phyloP scores from a whole-genome alignment of 2,888 invertebrate species.

The Spilarctia lutea region DNA sequence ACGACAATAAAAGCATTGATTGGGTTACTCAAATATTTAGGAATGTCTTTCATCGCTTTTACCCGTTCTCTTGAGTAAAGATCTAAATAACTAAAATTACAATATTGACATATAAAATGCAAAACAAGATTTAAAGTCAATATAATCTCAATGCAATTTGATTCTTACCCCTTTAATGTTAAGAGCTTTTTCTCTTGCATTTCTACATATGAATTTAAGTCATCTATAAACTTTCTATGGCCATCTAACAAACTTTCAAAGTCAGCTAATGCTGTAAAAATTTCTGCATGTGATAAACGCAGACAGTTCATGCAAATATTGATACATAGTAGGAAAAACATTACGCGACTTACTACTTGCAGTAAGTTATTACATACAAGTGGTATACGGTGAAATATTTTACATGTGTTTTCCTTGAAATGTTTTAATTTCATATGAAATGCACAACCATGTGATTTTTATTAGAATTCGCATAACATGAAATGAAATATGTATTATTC shows the following conservation, averaged over 20 bases:
- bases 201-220: background rate
- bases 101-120: background rate
- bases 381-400: background rate
- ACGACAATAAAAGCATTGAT: background rate
- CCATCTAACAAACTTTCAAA: background rate
- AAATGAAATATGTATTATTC: background rate
- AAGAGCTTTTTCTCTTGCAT: slow-evolving; percentile 12
- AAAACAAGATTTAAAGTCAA: background rate
- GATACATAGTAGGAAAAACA: background rate
- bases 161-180: slow-evolving; percentile 7
- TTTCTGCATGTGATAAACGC: background rate
- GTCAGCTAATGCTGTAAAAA: slow-evolving; percentile 6
- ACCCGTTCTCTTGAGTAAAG: slow-evolving; percentile 2
- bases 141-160: background rate
- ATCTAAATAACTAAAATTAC: slow-evolving; percentile 5
- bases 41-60: background rate
- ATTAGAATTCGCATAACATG: background rate
- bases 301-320: background rate
- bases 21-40: slow-evolving; percentile 1
- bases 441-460: background rate
- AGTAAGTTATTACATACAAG: background rate
- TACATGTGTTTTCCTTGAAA: background rate
- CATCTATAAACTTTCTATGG: background rate
- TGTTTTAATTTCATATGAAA: background rate
- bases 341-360: background rate